A percentile compares a stretch with the other conserved stretches of the same genome.
Evolutionary conservation across 2,797 vertebrate genomes (phyloP).

Genomic region (Scarus forsteni): DNA sequence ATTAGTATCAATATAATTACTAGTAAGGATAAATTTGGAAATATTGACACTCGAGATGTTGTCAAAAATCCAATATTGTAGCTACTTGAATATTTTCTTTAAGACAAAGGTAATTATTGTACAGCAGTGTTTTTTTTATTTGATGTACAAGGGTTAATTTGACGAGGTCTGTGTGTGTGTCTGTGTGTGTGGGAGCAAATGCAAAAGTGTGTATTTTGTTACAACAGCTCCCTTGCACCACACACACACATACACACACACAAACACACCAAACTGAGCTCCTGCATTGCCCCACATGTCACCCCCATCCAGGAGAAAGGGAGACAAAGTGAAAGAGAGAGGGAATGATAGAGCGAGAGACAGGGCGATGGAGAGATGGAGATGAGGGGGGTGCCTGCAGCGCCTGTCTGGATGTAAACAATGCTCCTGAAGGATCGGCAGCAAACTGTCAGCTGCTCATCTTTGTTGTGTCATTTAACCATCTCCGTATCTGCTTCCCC

Average conservation of each 20-base stretch:
- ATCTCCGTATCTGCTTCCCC: conserved; percentile 73
- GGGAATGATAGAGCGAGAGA: conserved; percentile 77
- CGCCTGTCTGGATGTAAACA: conserved; percentile 95
- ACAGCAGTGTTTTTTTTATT: conserved; percentile 55
- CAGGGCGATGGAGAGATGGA: conserved; percentile 77
- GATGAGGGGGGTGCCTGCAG: conserved; percentile 87
- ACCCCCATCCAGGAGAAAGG: conserved; percentile 79
- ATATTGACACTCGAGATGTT: too few relatives aligned
- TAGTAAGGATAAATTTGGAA: too few relatives aligned
- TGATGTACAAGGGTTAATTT: conserved; percentile 59
- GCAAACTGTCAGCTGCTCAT: conserved; percentile 95
- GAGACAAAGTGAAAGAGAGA: conserved; percentile 80
- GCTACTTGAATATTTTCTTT: too few relatives aligned
- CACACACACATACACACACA: conserved; percentile 37
- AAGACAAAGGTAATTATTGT: conserved; percentile 16
- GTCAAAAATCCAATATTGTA: too few relatives aligned
- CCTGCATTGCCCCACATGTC: conserved; percentile 78
- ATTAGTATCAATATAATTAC: too few relatives aligned
- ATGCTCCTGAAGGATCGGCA: conserved; percentile 92
- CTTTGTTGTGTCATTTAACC: conserved; percentile 99
- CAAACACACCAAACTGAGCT: conserved; percentile 57
- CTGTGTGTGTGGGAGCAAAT: conserved; percentile 28
- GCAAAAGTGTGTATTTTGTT: conserved; percentile 64
- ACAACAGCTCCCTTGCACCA: conserved; percentile 30
- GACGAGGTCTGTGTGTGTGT: conserved; percentile 13